Evolutionary conservation across 2,797 vertebrate species (phyloP).

Genomic region (Paedocypris micromegethes): DNA sequence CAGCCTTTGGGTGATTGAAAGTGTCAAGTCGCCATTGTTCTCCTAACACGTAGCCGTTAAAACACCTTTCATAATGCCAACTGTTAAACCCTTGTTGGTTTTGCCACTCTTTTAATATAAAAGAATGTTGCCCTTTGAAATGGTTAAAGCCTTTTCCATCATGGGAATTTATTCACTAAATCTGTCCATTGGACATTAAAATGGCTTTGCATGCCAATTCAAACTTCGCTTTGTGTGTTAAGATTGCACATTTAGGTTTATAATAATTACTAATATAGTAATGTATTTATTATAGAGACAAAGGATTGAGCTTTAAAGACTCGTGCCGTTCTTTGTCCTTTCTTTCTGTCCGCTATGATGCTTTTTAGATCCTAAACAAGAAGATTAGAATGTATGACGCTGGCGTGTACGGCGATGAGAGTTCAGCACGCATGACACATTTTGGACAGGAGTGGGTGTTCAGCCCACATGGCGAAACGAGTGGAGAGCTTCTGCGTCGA

Average conservation of each 20-base stretch:
- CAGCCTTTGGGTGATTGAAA: constrained; percentile 19
- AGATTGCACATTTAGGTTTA: no score
- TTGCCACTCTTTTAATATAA: constrained; percentile 6
- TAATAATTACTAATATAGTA: no score
- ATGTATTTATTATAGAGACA: no score
- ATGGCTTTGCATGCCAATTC: no score
- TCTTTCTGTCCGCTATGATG: not conserved
- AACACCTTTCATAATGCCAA: constrained; percentile 27
- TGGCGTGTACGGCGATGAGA: constrained; percentile 18
- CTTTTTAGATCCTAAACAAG: not conserved
- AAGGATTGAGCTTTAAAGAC: no score
- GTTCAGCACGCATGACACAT: constrained; percentile 41
- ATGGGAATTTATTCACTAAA: not conserved
- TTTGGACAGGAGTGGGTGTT: constrained; percentile 44
- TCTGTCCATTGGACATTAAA: no score
- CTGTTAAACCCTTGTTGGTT: constrained; percentile 16
- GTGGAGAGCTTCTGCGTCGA: constrained; percentile 35
- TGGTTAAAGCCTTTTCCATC: not conserved
- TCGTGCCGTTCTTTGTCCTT: no score
- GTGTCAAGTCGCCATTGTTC: constrained; percentile 30
- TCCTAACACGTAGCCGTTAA: constrained; percentile 15
- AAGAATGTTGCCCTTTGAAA: constrained; percentile 23
- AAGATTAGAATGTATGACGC: not conserved
- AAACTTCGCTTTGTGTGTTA: no score
- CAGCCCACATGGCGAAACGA: constrained; percentile 38